Evolutionary conservation across 2,797 vertebrate genomes (phyloP).

Genomic region (Odontamblyopus lacepedii): DNA sequence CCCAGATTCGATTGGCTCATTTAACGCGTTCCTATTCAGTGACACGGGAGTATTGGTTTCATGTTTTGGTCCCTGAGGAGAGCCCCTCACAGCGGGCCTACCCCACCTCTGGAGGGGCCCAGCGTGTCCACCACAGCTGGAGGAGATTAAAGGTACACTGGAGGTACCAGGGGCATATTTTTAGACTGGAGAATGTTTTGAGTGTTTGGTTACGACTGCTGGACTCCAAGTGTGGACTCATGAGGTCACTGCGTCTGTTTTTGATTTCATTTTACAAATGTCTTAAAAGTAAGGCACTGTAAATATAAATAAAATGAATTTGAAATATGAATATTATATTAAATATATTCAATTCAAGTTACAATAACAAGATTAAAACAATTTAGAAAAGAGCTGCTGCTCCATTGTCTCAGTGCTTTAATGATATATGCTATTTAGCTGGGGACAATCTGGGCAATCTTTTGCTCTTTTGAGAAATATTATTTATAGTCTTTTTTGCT

Average conservation of each 20-base stretch:
- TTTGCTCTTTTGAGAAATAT: too few relatives aligned
- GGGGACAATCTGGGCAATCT: too few relatives aligned
- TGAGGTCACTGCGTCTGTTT: slow-evolving; percentile 44
- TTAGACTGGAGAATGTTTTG: slow-evolving; percentile 67
- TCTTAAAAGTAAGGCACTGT: slow-evolving; percentile 6
- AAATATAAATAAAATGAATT: not conserved
- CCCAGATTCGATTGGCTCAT: slow-evolving; percentile 58
- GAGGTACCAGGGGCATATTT: slow-evolving; percentile 62
- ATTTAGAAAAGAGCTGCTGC: too few relatives aligned
- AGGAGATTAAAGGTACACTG: slow-evolving; percentile 65
- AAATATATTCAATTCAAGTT: not conserved
- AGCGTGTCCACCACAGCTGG: slow-evolving; percentile 66
- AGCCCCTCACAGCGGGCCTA: slow-evolving; percentile 28
- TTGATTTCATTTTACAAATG: slow-evolving; percentile 33
- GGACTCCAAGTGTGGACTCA: slow-evolving; percentile 43
- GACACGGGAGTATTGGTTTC: slow-evolving; percentile 38
- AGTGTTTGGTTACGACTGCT: slow-evolving; percentile 56
- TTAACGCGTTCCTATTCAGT: slow-evolving; percentile 58
- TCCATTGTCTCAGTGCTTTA: too few relatives aligned
- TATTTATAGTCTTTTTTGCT: too few relatives aligned
- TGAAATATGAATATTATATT: not conserved
- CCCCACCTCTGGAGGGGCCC: slow-evolving; percentile 51
- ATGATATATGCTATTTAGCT: too few relatives aligned
- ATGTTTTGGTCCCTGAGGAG: slow-evolving; percentile 39
- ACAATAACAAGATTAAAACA: too few relatives aligned